Evolutionary conservation across 92 coral and sea anemone species (phyloP), one percentile per base, ranked within the genome.

Genomic region (Umimayanthus chanpuru): DNA sequence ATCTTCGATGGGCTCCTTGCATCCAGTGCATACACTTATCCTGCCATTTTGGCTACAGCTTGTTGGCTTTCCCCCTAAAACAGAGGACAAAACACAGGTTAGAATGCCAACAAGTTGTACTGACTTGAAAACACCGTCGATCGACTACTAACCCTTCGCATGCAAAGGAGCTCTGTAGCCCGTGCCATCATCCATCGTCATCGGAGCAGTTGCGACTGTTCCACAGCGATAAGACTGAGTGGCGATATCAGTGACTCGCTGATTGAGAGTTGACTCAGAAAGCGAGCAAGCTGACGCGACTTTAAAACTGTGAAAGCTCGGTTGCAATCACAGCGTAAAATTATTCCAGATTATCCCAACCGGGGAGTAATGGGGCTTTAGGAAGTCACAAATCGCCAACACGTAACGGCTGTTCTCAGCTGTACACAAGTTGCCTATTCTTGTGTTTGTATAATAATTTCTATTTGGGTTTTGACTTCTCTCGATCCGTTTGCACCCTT

Each of bases 1-100:
- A 93, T 97, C 99, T 87, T 97, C 99, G 28, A 97, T 97, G 41
- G 99, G 97, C 76, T 97, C 98, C 89, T 92, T 94, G 87, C 99
- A 97, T 56, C 99, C 99, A 44, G 99, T 95, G 70, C 99, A 97
- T 65, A 97, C 91, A 76, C 93, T 95, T 91, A 96, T 92, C 72
- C 93, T 92, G 77, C 98, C 98, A 86, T 95, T 94, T 91, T 94
- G 97, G 88, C 91, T 92, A 87, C 98, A 95, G 92, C 91, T 93
- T 44, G 92, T 55, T 64, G 98, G 86, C 87, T 95, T 95, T 78
- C 96, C 94, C 91, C 93, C 95, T 83, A 90, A 89, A 88, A 85
- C 23, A 73, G 75, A 67, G 50, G 72, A 40, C 81, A 92, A 73
- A 55, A 82, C 77, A 18, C 87, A 30, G 61, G 70, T 83, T 83